Base-by-base conservation (phyloP, 2,113 vertebrate species). In the Bos indicus region DNA sequence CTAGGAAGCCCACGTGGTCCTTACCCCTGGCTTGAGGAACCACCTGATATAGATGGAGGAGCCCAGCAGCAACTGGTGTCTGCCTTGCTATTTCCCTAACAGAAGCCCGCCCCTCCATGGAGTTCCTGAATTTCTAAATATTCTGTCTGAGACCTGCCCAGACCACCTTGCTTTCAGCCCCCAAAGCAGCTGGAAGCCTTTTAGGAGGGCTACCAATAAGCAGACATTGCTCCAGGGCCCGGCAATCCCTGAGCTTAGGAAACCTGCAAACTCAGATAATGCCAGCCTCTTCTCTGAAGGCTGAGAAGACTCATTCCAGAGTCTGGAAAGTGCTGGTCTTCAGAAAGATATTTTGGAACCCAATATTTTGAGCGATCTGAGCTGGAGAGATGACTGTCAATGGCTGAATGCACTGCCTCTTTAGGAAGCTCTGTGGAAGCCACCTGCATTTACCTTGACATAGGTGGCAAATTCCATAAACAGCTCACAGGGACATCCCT, bases 11-110 rank as follows among this genome's bases (percentile, higher is more conserved):
- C 40, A 85, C 1, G 78, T 91, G 90, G n/a, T 33, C 33, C 10
- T 81, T 33, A 86, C 16, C 17, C 1, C 1, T 3, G 0, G 16
- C 28, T 13, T 8, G 36, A 6, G 23, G 46, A 56, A 40, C 60
- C 54, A 17, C 5, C 25, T 87, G 82, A 84, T 26, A 9, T 0
- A 15, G 19, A 40, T 28, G 12, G 60, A 71, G 21, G 51, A 23
- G 25, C 12, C 10, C 52, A 87, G 25, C 0, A 54, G 25, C 4
- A 0, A 46, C 5, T 15, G 48, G 26, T 12, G 3, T 30, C 43
- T 33, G 4, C 52, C 40, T 94, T 86, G 52, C 21, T 82, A 56
- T 64, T 28, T 84, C 4, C 13, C 36, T 40, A 51, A 5, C 43
- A 74, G 40, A 86, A 56, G 26, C 23, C 28, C 59, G 30, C 48